Evolutionary conservation across 2,888 invertebrate genomes (phyloP).

Genomic region (Ceriagrion tenellum): DNA sequence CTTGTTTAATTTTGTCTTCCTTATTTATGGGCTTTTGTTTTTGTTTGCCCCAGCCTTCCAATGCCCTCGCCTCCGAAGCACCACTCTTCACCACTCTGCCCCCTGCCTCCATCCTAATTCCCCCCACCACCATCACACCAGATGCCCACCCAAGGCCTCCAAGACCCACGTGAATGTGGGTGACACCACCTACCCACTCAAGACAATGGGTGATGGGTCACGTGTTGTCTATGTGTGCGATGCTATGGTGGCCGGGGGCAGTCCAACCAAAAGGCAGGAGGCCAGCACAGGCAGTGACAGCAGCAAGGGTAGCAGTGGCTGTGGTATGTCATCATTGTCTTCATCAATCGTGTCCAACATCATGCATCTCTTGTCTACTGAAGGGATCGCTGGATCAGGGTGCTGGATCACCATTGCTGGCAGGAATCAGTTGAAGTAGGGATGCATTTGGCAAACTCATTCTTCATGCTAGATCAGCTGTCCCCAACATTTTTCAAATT

Average conservation of each 20-base stretch:
- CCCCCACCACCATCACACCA: neutral
- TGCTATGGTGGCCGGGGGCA: slow-evolving; percentile 79
- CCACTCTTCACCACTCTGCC: neutral
- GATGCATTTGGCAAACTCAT: no score
- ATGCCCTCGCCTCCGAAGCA: neutral
- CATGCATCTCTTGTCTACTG: neutral
- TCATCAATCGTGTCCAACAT: neutral
- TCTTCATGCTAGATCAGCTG: no score
- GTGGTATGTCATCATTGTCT: neutral
- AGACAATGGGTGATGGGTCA: slow-evolving; percentile 90
- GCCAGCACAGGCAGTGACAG: neutral
- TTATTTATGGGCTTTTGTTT: slow-evolving; percentile 1
- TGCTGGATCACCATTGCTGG: neutral
- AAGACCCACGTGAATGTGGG: neutral
- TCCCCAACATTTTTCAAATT: no score
- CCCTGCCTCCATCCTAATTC: neutral
- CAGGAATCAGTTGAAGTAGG: neutral
- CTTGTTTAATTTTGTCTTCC: neutral
- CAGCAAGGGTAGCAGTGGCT: neutral
- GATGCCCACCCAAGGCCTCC: neutral
- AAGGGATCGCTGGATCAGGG: neutral
- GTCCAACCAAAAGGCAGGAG: neutral
- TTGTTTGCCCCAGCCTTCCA: slow-evolving; percentile 5
- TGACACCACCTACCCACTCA: slow-evolving; percentile 82
- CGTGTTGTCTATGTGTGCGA: slow-evolving; percentile 94